Percentiles rank a stretch among this genome's conserved stretches.
Evolutionary conservation across 2,888 invertebrate species (phyloP).

Genomic region (Pyrochroa serraticornis): DNA sequence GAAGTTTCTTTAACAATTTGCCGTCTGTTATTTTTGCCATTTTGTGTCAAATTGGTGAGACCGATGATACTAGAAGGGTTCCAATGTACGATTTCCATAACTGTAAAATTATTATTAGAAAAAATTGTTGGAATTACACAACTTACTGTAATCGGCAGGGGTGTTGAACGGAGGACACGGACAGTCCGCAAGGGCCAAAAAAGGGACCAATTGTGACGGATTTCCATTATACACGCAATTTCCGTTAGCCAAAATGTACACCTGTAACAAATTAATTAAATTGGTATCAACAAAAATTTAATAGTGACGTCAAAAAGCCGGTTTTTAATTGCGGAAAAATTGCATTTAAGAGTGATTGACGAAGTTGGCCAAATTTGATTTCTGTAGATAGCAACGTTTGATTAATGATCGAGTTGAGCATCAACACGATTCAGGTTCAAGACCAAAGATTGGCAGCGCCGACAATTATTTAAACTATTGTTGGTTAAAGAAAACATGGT

Average conservation of each 20-base stretch:
- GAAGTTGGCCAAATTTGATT: no score
- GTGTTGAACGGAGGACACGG: slow-evolving; percentile 79
- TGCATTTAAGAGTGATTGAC: no score
- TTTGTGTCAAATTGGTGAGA: slow-evolving; percentile 35
- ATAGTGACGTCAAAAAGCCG: no score
- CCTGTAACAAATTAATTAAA: slow-evolving; percentile 37
- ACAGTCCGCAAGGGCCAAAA: slow-evolving; percentile 67
- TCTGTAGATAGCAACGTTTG: no score
- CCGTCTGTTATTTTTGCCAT: slow-evolving; percentile 53
- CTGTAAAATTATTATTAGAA: neutral
- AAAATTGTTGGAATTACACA: neutral
- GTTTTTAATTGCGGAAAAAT: no score
- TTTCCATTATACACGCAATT: slow-evolving; percentile 73
- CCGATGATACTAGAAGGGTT: neutral
- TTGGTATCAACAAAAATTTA: neutral
- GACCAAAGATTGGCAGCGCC: no score
- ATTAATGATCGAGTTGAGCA: no score
- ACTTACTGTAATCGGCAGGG: slow-evolving; percentile 72
- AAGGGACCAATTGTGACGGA: slow-evolving; percentile 72
- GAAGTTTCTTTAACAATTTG: slow-evolving; percentile 20
- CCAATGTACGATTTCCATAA: neutral
- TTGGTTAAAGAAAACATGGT: no score
- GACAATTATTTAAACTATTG: no score
- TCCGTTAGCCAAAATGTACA: slow-evolving; percentile 64
- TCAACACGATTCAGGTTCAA: no score